Base-by-base conservation (phyloP, 2,888 invertebrate species). In the Priocnemis perturbator region DNA sequence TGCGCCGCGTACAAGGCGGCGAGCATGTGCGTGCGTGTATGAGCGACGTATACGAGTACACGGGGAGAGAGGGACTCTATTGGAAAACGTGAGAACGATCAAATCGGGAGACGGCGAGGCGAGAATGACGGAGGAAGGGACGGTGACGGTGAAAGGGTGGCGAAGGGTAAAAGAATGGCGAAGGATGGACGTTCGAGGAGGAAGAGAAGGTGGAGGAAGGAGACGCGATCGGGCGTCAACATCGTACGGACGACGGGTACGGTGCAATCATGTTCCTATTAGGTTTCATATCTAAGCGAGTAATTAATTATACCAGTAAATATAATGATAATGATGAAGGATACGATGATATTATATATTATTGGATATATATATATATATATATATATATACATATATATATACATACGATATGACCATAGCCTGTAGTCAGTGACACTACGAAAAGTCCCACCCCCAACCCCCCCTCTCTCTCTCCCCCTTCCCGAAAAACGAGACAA, bases 201-300 rank as follows among this genome's bases (percentile, higher is more conserved):
- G 48, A 62, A 23, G 61, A 71, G 47, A 26, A 50, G n/a, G 17
- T 45, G 37, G 26, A 52, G 47, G 50, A 66, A 66, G 66, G 59
- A 65, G 58, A 57, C 68, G 75, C 76, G 65, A 78, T 70, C 67
- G 64, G 78, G 81, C 72, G 76, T 70, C 79, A 82, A 84, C 80
- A 79, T 83, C 77, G 74, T 78, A 71, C 82, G 86, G 82, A 80
- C 76, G 76, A 81, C 81, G 82, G 86, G 85, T 85, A 83, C 87
- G 87, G 87, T 87, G 87, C 86, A 88, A 88, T 88, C 87, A 88
- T 87, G 89, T 89, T 89, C 89, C 89, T 89, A 89, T 87, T 89
- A 89, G 89, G 88, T 89, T 89, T 89, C 89, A 89, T 89, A 89
- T 89, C 89, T 89, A 88, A 87, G 87, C 88, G 87, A 87, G 87